These are phyloP conservation scores for Chaunax sp. DNA, from an alignment of 2,797 vertebrate species.

Conservation along the genomic window DNA sequence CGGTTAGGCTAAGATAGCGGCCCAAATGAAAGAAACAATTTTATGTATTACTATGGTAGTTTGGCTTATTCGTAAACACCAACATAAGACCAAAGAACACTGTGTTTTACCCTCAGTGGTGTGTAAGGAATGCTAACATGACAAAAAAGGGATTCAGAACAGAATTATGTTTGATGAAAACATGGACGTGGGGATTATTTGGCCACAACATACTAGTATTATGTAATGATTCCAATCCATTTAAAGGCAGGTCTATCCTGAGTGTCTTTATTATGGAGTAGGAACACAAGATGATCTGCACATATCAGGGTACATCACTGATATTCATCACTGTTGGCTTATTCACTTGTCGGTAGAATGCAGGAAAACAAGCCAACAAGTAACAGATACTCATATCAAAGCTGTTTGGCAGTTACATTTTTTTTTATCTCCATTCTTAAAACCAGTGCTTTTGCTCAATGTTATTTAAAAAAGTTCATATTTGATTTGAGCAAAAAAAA, in stretches of 20 bases:
- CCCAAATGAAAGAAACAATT: constrained; percentile 32
- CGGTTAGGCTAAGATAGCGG: constrained; percentile 38
- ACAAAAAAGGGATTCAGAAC: constrained; percentile 54
- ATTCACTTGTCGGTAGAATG: constrained; percentile 18
- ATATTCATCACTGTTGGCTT: constrained; percentile 25
- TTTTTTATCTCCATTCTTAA: constrained; percentile 27
- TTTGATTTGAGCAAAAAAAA: constrained; percentile 51
- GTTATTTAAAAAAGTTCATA: constrained; percentile 9
- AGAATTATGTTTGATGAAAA: constrained; percentile 15
- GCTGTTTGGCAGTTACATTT: constrained; percentile 9
- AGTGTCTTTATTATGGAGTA: constrained; percentile 25
- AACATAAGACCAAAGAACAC: constrained; percentile 83
- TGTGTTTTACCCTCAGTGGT: constrained; percentile 70
- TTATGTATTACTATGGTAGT: constrained; percentile 42
- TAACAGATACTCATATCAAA: constrained; percentile 29
- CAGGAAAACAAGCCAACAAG: constrained; percentile 34
- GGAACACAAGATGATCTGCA: constrained; percentile 22
- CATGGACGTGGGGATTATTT: constrained; percentile 22
- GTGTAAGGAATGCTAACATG: constrained; percentile 47
- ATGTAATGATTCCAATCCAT: constrained; percentile 13
- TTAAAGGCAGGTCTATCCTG: constrained; percentile 8
- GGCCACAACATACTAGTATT: constrained; percentile 50
- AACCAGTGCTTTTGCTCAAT: constrained; percentile 37
- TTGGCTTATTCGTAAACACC: constrained; percentile 56
- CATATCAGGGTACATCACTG: constrained; percentile 47